phyloP scores from a whole-genome alignment of 2,888 invertebrate genomes.

The Tenodera sinensis region DNA sequence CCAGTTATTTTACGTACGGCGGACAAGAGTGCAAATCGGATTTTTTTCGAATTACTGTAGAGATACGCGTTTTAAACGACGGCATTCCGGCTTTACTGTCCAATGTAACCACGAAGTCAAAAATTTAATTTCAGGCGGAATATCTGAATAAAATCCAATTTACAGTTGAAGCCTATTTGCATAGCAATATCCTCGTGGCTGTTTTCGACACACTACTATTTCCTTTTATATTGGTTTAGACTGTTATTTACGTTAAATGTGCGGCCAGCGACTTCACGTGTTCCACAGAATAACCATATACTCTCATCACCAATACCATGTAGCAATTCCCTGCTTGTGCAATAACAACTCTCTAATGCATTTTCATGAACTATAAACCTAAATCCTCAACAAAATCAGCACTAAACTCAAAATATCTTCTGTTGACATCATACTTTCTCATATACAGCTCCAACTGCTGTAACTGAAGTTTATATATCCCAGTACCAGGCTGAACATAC shows the following conservation, averaged over 20 bases:
- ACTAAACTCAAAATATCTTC: background rate
- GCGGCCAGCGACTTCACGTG: background rate
- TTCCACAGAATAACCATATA: background rate
- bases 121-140: background rate
- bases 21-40: background rate
- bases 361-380: background rate
- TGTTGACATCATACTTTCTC: background rate
- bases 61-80: background rate
- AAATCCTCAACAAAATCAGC: background rate
- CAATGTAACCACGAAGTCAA: background rate
- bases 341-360: background rate
- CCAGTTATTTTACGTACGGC: background rate
- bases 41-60: background rate
- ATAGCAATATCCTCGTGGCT: background rate
- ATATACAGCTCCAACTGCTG: background rate
- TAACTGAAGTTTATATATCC: background rate
- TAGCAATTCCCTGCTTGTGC: background rate
- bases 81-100: background rate
- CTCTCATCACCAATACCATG: background rate
- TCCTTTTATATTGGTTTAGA: background rate
- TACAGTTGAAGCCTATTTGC: background rate
- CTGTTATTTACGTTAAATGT: background rate
- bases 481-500: too few species aligned
- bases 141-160: background rate
- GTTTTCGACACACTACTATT: background rate